Base-by-base conservation (phyloP, 2,888 invertebrate species). In the Ditula angustiorana region DNA sequence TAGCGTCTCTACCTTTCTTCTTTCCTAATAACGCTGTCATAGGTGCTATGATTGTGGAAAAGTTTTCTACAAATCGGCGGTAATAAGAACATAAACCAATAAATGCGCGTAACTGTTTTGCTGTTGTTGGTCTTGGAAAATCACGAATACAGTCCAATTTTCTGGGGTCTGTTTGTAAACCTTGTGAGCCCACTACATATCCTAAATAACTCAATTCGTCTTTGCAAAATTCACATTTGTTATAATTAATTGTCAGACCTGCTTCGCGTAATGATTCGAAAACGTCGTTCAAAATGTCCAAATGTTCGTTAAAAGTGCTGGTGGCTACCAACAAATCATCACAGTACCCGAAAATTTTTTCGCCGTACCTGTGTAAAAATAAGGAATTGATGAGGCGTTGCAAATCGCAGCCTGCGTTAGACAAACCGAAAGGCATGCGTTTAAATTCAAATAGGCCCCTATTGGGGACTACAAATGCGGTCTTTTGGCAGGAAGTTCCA, bases 181-280 rank as follows among this genome's bases (percentile, higher is more conserved):
- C 52, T 5, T 33, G 10, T 11, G 16, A 19, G 5, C 19, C 24
- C 0, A 53, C 8, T 0, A 53, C 8, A 13, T 61, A 58, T 0
- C 58, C 58, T 1, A 64, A 28, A 30, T 57, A 64, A 0, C 13
- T 44, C 8, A 58, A 11, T 7, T 57, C 37, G 2, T 26, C n/a
- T 16, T 41, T 21, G 8, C 47, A 59, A 19, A 64, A 64, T 5
- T 26, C 23, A 10, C 30, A 58, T 53, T 64, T 59, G 11, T 8
- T n/a, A 13, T 57, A 50, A 41, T 63, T 63, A 5, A 63, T 41
- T 0, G 62, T 57, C 1, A 63, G 11, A n/a, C 33, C 33, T 8
- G 62, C 56, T 5, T n/a, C 11, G 0, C 7, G 19, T 5, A 56
- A 23, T 3, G 23, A 10, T 1, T 63, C 37, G 26, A 2, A 46